Percentiles rank a stretch among this genome's conserved stretches.
Conservation (phyloP, 2,113 vertebrate genomes). For the Pitta sordida region DNA sequence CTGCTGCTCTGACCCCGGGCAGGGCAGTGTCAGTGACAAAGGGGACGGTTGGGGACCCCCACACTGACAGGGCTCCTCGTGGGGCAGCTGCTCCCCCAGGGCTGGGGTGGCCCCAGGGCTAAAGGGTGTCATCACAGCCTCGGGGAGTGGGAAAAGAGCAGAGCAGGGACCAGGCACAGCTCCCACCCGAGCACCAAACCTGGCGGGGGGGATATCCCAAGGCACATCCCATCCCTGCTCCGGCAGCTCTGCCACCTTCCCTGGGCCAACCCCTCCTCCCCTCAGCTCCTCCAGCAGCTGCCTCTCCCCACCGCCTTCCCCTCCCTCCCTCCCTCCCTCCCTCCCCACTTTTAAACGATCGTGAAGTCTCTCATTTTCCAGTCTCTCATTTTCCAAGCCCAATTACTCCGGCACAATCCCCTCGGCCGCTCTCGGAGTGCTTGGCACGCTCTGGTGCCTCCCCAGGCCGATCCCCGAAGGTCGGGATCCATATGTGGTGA, state of each 20-base stretch:
- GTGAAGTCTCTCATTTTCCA: neutral
- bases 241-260: fast-evolving
- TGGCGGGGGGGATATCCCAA: neutral
- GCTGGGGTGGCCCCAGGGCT: fast-evolving
- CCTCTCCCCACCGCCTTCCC: neutral
- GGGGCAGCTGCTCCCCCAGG: neutral
- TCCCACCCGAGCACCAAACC: neutral
- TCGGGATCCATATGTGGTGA: neutral
- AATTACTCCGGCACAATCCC: neutral
- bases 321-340: neutral
- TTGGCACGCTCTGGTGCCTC: neutral
- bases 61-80: fast-evolving
- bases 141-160: neutral
- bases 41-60: neutral
- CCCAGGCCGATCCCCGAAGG: neutral
- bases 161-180: neutral
- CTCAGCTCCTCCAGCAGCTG: neutral
- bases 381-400: neutral
- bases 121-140: neutral
- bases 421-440: neutral
- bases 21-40: fast-evolving
- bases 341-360: neutral
- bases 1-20: neutral
- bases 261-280: neutral
- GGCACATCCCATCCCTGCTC: neutral